Base-by-base conservation (phyloP, 2,888 invertebrate species). In the Agrilus cyanescens region DNA sequence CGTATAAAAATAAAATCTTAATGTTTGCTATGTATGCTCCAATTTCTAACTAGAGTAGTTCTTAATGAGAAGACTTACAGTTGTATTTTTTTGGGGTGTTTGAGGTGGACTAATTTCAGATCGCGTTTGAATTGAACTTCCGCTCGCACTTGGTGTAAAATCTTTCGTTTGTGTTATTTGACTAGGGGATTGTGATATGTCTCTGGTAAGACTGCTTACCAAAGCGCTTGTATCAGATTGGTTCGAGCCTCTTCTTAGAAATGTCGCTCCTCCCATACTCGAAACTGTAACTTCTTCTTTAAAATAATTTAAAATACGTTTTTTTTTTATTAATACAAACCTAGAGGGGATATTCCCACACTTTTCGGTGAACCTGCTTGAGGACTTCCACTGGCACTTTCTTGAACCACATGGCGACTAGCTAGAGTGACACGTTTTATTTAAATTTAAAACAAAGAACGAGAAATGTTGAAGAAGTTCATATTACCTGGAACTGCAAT, bases 161-260 rank as follows among this genome's bases (percentile, higher is more conserved):
- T 75, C 75, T 43, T 70, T 65, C 4, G 69, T 69, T 55, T 60
- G 72, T 58, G 56, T 70, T 33, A 67, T 60, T 48, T 70, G 72
- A 52, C 72, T 73, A 7, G 73, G 72, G 3, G 76, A 75, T 51
- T 76, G 75, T 29, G 75, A 76, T 40, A 74, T 66, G 61, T 80
- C 80, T 52, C 74, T 67, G 1, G 77, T 75, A 32, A 78, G 60
- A 49, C 76, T 77, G 59, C 76, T 75, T 18, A 76, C 72, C 50
- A 76, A 60, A 40, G 74, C 76, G 53, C 77, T 76, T 13, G 77
- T 76, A 53, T 80, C 78, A 36, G 78, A 78, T 52, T 65, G 66
- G 12, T 73, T 73, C 10, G 75, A 75, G 35, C 74, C 73, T 37
- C 75, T 64, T 41, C 72, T 62, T 40, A 66, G 66, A n/a, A 68